Evolutionary conservation across 2,888 invertebrate species (phyloP).

Genomic region (Rotaria sp.): DNA sequence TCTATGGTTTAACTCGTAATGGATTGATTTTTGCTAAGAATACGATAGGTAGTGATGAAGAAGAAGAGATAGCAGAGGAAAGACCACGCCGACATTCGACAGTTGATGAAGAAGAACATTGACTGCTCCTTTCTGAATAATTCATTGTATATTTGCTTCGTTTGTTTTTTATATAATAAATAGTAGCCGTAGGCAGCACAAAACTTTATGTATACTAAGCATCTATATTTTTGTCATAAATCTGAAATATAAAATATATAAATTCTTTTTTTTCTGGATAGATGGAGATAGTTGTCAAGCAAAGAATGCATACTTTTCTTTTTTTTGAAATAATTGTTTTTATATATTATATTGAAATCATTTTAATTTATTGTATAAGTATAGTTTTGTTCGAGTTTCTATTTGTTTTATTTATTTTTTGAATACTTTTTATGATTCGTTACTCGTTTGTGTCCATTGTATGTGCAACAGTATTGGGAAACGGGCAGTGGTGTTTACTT

Average conservation of each 20-base stretch:
- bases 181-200: background rate
- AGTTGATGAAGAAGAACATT: background rate
- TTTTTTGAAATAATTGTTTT: background rate
- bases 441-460: background rate
- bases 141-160: background rate
- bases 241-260: no score
- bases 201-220: background rate
- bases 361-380: background rate
- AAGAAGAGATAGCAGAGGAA: background rate
- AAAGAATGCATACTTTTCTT: background rate
- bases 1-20: conserved; percentile 66
- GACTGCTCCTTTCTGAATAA: background rate
- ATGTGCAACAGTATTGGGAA: background rate
- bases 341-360: background rate
- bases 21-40: background rate
- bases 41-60: background rate
- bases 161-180: background rate
- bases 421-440: background rate
- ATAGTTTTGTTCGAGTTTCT: background rate
- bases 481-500: background rate
- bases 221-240: background rate
- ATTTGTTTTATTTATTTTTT: background rate
- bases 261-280: background rate
- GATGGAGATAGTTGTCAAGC: background rate
- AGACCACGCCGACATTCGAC: background rate